Conservation (phyloP, 2,113 vertebrate species). For the Okapia johnstoni region DNA sequence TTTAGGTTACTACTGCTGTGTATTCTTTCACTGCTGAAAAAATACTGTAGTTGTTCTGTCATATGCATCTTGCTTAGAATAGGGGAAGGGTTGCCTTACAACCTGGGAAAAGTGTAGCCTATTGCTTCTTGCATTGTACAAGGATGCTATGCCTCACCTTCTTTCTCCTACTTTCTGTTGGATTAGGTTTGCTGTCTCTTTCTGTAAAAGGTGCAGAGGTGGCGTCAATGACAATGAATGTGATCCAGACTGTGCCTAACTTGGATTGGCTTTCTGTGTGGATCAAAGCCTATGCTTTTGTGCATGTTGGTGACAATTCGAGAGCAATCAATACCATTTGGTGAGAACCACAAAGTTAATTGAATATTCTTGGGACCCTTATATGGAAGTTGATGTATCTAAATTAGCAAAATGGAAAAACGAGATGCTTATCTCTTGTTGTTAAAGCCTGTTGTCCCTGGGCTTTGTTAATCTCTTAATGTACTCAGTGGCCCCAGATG, state of each 20-base stretch:
- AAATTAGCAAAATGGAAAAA: background rate
- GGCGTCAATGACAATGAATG: slow-evolving; percentile 97
- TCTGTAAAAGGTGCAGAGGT: slow-evolving; percentile 98
- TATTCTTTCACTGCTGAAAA: background rate
- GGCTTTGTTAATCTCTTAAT: background rate
- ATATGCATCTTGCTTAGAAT: background rate
- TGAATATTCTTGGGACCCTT: background rate
- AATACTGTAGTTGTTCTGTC: background rate
- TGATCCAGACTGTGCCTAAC: slow-evolving; percentile 96
- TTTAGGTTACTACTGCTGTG: background rate
- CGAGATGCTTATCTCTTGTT: background rate
- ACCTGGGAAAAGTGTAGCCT: background rate
- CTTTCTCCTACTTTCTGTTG: background rate
- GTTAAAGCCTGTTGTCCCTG: background rate
- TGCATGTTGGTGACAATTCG: slow-evolving; percentile 95
- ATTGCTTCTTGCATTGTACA: background rate
- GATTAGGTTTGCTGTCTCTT: slow-evolving; percentile 92
- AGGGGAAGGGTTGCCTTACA: background rate
- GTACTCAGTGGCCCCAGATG: background rate
- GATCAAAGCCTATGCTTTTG: slow-evolving; percentile 98
- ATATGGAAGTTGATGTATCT: background rate
- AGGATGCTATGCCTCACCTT: background rate
- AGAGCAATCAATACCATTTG: slow-evolving; percentile 98
- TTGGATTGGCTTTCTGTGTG: slow-evolving; percentile 98
- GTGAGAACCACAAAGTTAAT: slow-evolving; percentile 79